phyloP scores from a whole-genome alignment of 2,888 invertebrate species.

The Digitonthophagus gazella region DNA sequence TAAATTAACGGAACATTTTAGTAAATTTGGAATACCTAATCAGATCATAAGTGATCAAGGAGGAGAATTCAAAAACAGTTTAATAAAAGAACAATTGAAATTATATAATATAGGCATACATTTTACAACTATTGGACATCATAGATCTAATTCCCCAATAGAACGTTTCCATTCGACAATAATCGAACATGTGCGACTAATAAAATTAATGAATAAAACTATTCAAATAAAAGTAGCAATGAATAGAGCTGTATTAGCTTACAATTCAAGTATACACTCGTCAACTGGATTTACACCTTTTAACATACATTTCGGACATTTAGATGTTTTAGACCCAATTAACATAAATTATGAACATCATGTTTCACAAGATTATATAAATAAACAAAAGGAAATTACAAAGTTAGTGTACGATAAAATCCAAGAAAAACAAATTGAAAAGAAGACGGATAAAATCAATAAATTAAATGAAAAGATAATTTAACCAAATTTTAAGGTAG shows the following conservation, averaged over 20 bases:
- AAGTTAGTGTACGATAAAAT: neutral
- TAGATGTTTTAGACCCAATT: conserved; percentile 7
- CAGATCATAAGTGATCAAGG: conserved; percentile 28
- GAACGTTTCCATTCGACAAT: conserved; percentile 19
- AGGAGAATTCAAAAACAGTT: conserved; percentile 26
- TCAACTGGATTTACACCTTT: conserved; percentile 18
- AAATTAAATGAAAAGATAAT: neutral
- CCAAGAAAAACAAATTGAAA: neutral
- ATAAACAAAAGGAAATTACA: conserved; percentile 2
- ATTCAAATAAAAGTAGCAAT: neutral
- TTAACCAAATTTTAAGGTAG: no score
- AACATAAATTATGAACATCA: no score
- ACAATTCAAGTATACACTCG: conserved; percentile 15
- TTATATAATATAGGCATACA: conserved; percentile 25
- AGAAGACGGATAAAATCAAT: neutral
- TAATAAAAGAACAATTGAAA: conserved; percentile 20
- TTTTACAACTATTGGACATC: conserved; percentile 9
- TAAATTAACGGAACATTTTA: conserved; percentile 23
- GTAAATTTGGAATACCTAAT: conserved; percentile 23
- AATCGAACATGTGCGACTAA: conserved; percentile 20
- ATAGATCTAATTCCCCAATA: conserved; percentile 5
- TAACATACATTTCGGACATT: conserved; percentile 15
- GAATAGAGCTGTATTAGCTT: conserved; percentile 9
- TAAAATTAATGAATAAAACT: conserved; percentile 13
- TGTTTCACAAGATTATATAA: no score